Evolutionary conservation across 2,888 invertebrate species (phyloP), one percentile per base, ranked within the genome.

Genomic region (Drosophila nr. perissopoda): DNA sequence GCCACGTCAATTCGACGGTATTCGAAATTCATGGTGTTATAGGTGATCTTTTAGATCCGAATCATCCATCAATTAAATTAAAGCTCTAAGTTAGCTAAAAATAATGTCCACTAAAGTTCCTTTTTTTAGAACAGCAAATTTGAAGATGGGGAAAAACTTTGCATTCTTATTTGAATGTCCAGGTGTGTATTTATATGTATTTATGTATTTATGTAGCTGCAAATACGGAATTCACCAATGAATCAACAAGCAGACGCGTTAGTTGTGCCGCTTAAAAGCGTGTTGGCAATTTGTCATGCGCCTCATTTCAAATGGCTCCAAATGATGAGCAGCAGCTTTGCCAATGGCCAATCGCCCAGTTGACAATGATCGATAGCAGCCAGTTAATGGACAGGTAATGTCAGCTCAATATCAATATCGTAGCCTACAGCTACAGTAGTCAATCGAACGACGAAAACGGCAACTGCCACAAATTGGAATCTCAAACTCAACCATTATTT

Each of bases 351-450:
- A 38, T 46, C 31, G 34, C n/a, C 13, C 25, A 33, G 40, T 29
- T 76, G 67, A 61, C 74, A 61, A 31, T 77, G 69, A 77, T 77
- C 69, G 69, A 77, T 73, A 62, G 34, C 34, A 3, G 1, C 5
- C 27, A n/a, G 40, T 3, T 51, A 48, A 57, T 48, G 29, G 46
- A 27, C 56, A 34, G 58, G n/a, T 59, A 65, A 60, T 74, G 38
- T 67, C 76, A 64, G 27, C 51, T 58, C 53, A 71, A 72, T 76
- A 73, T 58, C 49, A 72, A 76, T 74, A 78, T 62, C 49, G 58
- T 53, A 10, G 46, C 16, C 16, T 8, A 25, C 25, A 8, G 46
- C 40, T 21, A 40, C 56, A 29, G 56, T 38, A n/a, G 27, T 18
- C n/a, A 8, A 11, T 40, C 36, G 34, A 25, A 25, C 16, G 16